A percentile compares a stretch with the other conserved stretches of the same genome.
These are phyloP conservation scores for Bimastos eiseni DNA, from an alignment of 2,888 invertebrate genomes.

Conservation along the genomic window DNA sequence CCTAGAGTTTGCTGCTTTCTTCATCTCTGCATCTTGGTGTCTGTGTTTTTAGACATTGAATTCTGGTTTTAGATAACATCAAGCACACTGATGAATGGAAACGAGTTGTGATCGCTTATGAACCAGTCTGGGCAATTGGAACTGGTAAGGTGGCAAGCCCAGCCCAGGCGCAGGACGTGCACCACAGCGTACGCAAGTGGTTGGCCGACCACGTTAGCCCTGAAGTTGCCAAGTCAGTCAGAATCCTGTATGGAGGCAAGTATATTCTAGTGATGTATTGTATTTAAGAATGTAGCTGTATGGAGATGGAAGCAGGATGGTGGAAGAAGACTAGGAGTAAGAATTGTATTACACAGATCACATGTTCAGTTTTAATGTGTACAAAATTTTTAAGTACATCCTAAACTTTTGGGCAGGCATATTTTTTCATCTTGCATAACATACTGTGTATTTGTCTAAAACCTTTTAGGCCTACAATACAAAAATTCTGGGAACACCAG, in stretches of 20 bases:
- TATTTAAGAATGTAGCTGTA: not conserved
- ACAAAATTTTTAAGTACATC: no score
- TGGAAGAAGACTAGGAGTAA: no score
- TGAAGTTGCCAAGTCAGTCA: slow-evolving; percentile 74
- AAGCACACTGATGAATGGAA: slow-evolving; percentile 68
- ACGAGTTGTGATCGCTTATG: slow-evolving; percentile 95
- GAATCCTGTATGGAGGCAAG: slow-evolving; percentile 90
- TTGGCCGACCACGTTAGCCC: slow-evolving; percentile 76
- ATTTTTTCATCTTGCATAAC: no score
- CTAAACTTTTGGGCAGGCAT: no score
- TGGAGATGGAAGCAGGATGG: no score
- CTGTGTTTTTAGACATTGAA: not conserved
- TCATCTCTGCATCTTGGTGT: not conserved
- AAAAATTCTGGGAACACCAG: no score
- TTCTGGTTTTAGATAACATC: slow-evolving; percentile 27
- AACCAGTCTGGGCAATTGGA: slow-evolving; percentile 99
- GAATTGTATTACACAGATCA: no score
- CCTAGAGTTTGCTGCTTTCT: not conserved
- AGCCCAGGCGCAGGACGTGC: slow-evolving; percentile 62
- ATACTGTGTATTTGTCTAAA: no score
- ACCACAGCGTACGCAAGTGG: slow-evolving; percentile 85
- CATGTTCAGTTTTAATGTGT: no score
- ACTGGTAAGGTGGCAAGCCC: slow-evolving; percentile 89
- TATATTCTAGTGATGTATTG: not conserved
- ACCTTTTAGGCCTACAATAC: no score